These are phyloP conservation scores for Scaptomyza graminum DNA, from an alignment of 1,140 invertebrate genomes.

Conservation along the genomic window DNA sequence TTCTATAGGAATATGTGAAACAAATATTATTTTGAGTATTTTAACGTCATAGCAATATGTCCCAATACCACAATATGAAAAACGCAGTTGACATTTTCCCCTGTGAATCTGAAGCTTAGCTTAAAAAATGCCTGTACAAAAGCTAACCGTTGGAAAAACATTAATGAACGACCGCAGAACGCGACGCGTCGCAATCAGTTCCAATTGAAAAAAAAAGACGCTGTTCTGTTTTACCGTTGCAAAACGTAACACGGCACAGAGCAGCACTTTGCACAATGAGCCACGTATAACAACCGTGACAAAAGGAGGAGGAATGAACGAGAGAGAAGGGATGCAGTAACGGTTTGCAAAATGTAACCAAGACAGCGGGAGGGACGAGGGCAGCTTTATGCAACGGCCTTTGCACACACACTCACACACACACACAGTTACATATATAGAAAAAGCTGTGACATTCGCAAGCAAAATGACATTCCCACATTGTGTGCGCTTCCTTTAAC, in stretches of 20 bases:
- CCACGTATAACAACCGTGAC: neutral
- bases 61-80: neutral
- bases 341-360: slow-evolving; percentile 24
- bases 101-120: slow-evolving; percentile 18
- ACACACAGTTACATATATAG: neutral
- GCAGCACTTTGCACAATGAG: slow-evolving; percentile 37
- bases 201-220: slow-evolving; percentile 35
- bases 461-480: slow-evolving; percentile 44
- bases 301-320: neutral
- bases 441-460: slow-evolving; percentile 28
- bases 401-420: slow-evolving; percentile 9
- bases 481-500: slow-evolving; percentile 60
- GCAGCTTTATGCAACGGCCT: neutral
- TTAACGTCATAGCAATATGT: neutral
- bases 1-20: neutral
- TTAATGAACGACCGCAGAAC: slow-evolving; percentile 36
- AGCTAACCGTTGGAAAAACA: neutral
- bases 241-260: slow-evolving; percentile 23
- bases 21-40: neutral
- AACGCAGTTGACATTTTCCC: slow-evolving; percentile 1
- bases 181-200: slow-evolving; percentile 28
- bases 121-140: neutral
- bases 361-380: neutral
- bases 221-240: slow-evolving; percentile 32
- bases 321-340: slow-evolving; percentile 13